Conservation (phyloP, 2,888 invertebrate genomes). For the Sinelater perroti region DNA sequence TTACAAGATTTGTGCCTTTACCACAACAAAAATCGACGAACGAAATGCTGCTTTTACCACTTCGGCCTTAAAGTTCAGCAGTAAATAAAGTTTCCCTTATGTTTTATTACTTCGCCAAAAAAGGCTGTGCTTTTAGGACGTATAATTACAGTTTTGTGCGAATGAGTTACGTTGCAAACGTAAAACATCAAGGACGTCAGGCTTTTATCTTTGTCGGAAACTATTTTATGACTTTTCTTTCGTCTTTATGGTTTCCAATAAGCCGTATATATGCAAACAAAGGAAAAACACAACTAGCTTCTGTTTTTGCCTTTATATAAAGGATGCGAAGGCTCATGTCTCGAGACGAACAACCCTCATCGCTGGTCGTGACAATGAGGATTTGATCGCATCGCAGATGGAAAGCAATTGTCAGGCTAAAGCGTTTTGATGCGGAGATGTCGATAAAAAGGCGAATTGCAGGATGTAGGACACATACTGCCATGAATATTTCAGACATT, state of each 20-base stretch:
- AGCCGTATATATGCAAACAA: no score
- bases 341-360: constrained; percentile 17
- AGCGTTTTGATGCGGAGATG: constrained; percentile 32
- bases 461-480: constrained; percentile 38
- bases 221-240: constrained; percentile 6
- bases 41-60: constrained; percentile 22
- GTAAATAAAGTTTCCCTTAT: constrained; percentile 34
- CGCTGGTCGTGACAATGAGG: constrained; percentile 21
- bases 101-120: constrained; percentile 32
- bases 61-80: constrained; percentile 29
- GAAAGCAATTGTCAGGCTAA: constrained; percentile 24
- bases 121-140: constrained; percentile 23
- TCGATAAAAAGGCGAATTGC: constrained; percentile 32
- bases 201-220: constrained; percentile 7
- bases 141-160: constrained; percentile 27
- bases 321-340: constrained; percentile 1
- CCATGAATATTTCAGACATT: constrained; percentile 48
- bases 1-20: no score
- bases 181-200: constrained; percentile 11
- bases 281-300: no score
- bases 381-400: constrained; percentile 22
- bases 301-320: constrained; percentile 2
- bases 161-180: constrained; percentile 21
- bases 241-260: neutral
- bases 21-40: no score